Evolutionary conservation across 1,140 invertebrate species (phyloP).

Genomic region (Eurytemora carolleeae): DNA sequence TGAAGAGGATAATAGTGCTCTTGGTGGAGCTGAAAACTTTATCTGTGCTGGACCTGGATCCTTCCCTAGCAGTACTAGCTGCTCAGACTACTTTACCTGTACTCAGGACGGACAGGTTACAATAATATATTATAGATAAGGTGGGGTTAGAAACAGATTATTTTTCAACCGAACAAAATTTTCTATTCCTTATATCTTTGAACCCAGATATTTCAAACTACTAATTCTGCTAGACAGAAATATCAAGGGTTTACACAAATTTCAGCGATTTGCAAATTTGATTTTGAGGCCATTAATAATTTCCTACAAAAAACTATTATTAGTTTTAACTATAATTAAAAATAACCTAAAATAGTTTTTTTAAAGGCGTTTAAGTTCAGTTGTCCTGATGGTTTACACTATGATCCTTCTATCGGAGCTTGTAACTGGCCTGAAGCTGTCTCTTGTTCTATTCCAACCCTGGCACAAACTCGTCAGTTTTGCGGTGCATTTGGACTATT

Average conservation of each 20-base stretch:
- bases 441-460: constrained; percentile 9
- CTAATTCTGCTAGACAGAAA: too few relatives aligned
- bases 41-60: constrained; percentile 19
- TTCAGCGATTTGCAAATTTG: too few relatives aligned
- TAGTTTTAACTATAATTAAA: too few relatives aligned
- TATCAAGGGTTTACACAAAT: too few relatives aligned
- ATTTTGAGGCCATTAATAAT: too few relatives aligned
- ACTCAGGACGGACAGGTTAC: constrained; percentile 25
- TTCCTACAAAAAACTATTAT: too few relatives aligned
- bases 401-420: constrained; percentile 30
- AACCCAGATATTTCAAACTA: too few relatives aligned
- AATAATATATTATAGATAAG: too few relatives aligned
- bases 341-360: background rate
- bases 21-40: background rate
- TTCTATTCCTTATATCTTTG: too few relatives aligned
- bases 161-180: too few relatives aligned
- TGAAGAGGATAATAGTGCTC: background rate
- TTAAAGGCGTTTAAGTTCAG: constrained; percentile 24
- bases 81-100: constrained; percentile 43
- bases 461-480: too few relatives aligned
- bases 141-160: too few relatives aligned
- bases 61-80: constrained; percentile 38
- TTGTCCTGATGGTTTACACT: constrained; percentile 35
- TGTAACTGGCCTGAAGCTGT: constrained; percentile 24
- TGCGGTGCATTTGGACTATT: constrained; percentile 24